These are phyloP conservation scores for Acridotheres tristis DNA, from an alignment of 2,797 vertebrate genomes.

Conservation along the genomic window DNA sequence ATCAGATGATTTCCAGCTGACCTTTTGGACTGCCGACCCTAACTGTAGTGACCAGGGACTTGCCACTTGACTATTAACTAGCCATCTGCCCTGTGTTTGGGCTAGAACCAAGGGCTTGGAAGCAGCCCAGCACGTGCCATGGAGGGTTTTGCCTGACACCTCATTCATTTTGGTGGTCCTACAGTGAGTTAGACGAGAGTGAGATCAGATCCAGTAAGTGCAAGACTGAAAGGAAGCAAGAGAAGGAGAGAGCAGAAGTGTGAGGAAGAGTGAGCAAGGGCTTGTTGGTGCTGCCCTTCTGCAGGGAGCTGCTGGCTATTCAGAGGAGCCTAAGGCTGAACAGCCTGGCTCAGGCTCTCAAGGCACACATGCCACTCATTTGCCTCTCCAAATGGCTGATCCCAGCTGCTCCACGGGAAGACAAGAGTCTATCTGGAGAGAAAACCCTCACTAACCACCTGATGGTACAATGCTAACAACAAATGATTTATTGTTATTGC, in stretches of 20 bases:
- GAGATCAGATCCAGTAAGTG: not conserved
- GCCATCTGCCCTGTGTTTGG: not conserved
- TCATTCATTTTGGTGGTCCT: not conserved
- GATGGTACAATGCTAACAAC: not conserved
- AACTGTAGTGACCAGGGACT: not conserved
- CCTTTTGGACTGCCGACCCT: not conserved
- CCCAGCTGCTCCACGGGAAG: not conserved
- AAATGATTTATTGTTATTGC: not conserved
- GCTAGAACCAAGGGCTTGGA: not conserved
- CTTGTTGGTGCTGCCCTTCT: not conserved
- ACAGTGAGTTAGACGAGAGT: not conserved
- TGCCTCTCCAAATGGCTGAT: not conserved
- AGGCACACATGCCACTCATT: fast-evolving
- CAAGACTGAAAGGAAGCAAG: not conserved
- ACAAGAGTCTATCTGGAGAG: not conserved
- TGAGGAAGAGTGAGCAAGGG: fast-evolving
- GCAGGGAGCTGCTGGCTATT: not conserved
- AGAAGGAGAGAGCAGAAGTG: not conserved
- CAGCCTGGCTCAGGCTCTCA: not conserved
- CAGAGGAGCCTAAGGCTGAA: not conserved
- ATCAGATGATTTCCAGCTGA: not conserved
- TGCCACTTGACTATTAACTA: not conserved
- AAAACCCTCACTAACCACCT: slow-evolving; percentile 14
- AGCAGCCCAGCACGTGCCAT: fast-evolving
- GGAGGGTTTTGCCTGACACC: not conserved